Conservation (phyloP, 2,797 vertebrate genomes). For the Protonibea diacanthus region DNA sequence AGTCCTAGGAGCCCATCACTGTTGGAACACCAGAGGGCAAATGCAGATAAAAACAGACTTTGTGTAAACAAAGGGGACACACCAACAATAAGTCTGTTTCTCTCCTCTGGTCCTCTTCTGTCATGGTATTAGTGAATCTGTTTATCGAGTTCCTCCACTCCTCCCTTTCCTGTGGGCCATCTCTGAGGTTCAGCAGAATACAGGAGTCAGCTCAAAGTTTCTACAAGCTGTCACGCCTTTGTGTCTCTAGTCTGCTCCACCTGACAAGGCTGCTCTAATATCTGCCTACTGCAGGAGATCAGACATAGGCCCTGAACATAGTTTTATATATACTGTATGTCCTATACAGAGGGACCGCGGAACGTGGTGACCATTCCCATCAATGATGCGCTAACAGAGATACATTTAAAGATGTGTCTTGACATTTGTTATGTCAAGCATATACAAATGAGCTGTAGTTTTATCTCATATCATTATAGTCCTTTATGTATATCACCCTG, state of each 20-base stretch:
- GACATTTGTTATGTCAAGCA: slow-evolving; percentile 27
- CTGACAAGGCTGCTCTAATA: slow-evolving; percentile 45
- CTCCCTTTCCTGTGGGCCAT: slow-evolving; percentile 48
- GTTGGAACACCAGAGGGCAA: slow-evolving; percentile 39
- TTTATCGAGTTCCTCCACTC: slow-evolving; percentile 53
- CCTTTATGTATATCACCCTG: slow-evolving; percentile 39
- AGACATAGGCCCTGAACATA: slow-evolving; percentile 39
- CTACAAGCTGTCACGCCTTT: slow-evolving; percentile 39
- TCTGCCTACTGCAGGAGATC: slow-evolving; percentile 47
- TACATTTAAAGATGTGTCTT: slow-evolving; percentile 28
- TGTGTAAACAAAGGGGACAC: slow-evolving; percentile 44
- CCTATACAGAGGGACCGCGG: slow-evolving; percentile 45
- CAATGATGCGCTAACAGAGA: slow-evolving; percentile 27
- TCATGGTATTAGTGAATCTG: slow-evolving; percentile 62
- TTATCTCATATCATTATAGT: slow-evolving; percentile 40
- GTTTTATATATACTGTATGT: slow-evolving; percentile 42
- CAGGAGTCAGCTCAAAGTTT: slow-evolving; percentile 49
- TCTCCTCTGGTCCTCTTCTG: slow-evolving; percentile 56
- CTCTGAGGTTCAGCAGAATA: slow-evolving; percentile 46
- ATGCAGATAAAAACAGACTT: slow-evolving; percentile 51
- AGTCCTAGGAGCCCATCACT: slow-evolving; percentile 73
- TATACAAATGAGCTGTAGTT: slow-evolving; percentile 39
- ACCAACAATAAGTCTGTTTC: slow-evolving; percentile 39
- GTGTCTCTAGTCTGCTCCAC: slow-evolving; percentile 38
- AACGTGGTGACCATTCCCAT: slow-evolving; percentile 18